A percentile compares a stretch with the other conserved stretches of the same genome.
phyloP scores from a whole-genome alignment of 2,797 vertebrate species.

The Eidolon dupreanum region DNA sequence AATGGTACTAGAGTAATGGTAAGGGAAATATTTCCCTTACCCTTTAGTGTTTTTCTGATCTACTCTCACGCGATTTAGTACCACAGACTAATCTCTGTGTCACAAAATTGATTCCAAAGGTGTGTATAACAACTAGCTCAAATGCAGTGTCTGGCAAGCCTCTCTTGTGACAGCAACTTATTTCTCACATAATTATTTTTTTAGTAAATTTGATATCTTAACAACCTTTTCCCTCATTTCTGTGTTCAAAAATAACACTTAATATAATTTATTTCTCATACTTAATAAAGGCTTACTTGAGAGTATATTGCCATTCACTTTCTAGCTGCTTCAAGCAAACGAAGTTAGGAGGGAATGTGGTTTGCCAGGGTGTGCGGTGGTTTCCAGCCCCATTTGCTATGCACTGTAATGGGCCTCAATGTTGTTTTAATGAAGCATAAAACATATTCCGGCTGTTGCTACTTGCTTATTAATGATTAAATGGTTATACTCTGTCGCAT shows the following conservation, averaged over 20 bases:
- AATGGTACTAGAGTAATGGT: not conserved
- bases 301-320: slow-evolving; percentile 44
- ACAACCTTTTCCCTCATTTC: slow-evolving; percentile 63
- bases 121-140: slow-evolving; percentile 65
- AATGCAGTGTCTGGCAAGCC: slow-evolving; percentile 59
- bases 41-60: slow-evolving; percentile 24
- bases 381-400: slow-evolving; percentile 52
- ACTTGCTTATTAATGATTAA: slow-evolving; percentile 48
- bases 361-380: slow-evolving; percentile 26
- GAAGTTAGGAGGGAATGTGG: slow-evolving; percentile 45
- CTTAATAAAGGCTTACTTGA: slow-evolving; percentile 73
- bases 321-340: slow-evolving; percentile 44
- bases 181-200: slow-evolving; percentile 74
- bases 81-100: slow-evolving; percentile 65
- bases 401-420: slow-evolving; percentile 35
- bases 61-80: slow-evolving; percentile 10
- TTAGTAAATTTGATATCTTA: slow-evolving; percentile 74
- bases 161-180: slow-evolving; percentile 73
- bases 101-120: slow-evolving; percentile 69
- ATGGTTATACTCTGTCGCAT: not conserved
- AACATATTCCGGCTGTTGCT: slow-evolving; percentile 50
- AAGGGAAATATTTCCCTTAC: slow-evolving; percentile 16
- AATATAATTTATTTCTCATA: slow-evolving; percentile 75
- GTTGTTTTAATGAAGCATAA: slow-evolving; percentile 56
- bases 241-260: slow-evolving; percentile 73